Base-by-base conservation (phyloP, 2,113 vertebrate genomes). In the Sitta europaea region DNA sequence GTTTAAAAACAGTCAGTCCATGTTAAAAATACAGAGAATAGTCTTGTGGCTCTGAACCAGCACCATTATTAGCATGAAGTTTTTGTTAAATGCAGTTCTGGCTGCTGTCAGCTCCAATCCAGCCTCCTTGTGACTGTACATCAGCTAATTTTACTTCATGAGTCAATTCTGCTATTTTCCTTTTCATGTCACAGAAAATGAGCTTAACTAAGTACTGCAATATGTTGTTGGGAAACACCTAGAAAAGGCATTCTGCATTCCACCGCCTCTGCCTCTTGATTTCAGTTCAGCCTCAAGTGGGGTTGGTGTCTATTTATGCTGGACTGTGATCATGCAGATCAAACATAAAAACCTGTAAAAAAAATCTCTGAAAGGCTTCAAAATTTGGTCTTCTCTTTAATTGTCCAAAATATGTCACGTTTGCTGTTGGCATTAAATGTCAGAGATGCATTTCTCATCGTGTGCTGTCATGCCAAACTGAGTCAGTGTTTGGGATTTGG, bases 151-250 rank as follows among this genome's bases (percentile, higher is more conserved):
- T 91, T 94, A 50, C 75, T 79, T 70, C 33, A 3, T 90, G 94
- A 97, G 87, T 96, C 96, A 96, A 53, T 96, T 96, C 85, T 94
- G 90, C 90, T 95, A 19, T 95, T 90, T 94, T 87, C 84, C 62
- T 93, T 91, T 95, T 92, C 73, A 68, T 86, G 87, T 92, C 91
- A 73, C 81, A 88, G 70, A 90, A 92, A 95, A 90, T 54, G 58
- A 92, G 87, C 85, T 86, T 43, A 88, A 57, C 63, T 36, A 59
- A 87, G 81, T 65, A 63, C 77, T 61, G 87, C 94, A 82, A 11
- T 53, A 23, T 72, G 86, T 53, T 87, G 66, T 89, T 90, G 87
- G 94, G 88, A 89, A 88, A 90, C 87, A 95, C 91, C 87, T 85
- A 24, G 74, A 55, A 68, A 25, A 66, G 77, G 58, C 74, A 50